These are phyloP conservation scores for Gymnothorax javanicus DNA, from an alignment of 2,797 vertebrate genomes.

Conservation along the genomic window DNA sequence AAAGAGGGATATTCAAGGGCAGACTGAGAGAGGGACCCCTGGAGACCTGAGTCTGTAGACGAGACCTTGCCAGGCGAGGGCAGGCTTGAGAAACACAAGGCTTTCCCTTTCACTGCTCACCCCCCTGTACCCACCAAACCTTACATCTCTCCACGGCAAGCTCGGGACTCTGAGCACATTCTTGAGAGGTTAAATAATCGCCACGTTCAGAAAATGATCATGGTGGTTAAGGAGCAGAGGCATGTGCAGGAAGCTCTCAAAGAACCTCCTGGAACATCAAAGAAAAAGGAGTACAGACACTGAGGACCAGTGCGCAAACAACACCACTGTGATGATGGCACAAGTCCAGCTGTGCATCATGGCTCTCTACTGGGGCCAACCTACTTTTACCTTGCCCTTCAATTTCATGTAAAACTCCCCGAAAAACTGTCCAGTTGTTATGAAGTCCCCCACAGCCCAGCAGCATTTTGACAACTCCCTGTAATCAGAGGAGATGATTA, in stretches of 20 bases:
- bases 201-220: constrained; percentile 30
- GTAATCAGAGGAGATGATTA: constrained; percentile 3
- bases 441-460: not conserved
- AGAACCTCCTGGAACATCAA: not conserved
- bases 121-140: constrained; percentile 23
- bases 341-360: not conserved
- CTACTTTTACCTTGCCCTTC: not conserved
- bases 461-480: constrained; percentile 15
- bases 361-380: not conserved
- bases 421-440: not conserved
- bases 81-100: constrained; percentile 66
- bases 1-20: constrained; percentile 57
- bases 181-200: constrained; percentile 48
- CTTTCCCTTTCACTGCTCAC: constrained; percentile 23
- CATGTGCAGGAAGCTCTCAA: not conserved
- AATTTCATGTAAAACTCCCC: not conserved
- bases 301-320: not conserved
- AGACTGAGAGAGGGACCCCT: constrained; percentile 53
- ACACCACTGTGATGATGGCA: not conserved
- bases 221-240: constrained; percentile 33
- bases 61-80: constrained; percentile 64
- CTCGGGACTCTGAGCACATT: constrained; percentile 45
- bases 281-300: not conserved
- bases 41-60: constrained; percentile 59
- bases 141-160: constrained; percentile 17